Evolutionary conservation across 2,797 vertebrate species (phyloP).

Genomic region (Poeciliopsis gracilis): DNA sequence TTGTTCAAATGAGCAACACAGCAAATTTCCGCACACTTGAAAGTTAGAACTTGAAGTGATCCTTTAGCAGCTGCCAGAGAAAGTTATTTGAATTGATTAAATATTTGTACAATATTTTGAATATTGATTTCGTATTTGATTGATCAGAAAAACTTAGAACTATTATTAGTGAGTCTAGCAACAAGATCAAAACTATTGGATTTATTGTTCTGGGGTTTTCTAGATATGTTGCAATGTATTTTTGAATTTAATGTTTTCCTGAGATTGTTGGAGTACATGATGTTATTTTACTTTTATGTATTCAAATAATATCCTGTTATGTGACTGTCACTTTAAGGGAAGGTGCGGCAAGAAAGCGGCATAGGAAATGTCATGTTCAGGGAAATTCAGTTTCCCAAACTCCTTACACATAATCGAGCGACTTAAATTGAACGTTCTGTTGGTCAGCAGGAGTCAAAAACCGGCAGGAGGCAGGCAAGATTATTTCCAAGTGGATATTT

Average conservation of each 20-base stretch:
- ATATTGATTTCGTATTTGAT: too few species aligned
- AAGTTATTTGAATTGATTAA: neutral
- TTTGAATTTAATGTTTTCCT: neutral
- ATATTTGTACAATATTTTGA: neutral
- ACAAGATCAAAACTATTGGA: too few species aligned
- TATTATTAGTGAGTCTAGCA: too few species aligned
- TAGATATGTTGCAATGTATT: too few species aligned
- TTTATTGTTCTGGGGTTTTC: too few species aligned
- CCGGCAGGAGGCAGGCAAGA: neutral
- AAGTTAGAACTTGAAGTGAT: neutral
- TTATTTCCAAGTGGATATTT: neutral
- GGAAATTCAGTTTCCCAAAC: neutral
- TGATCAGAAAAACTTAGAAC: too few species aligned
- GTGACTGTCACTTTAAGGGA: neutral
- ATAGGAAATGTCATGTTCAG: neutral
- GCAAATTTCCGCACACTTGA: neutral
- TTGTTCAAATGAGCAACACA: neutral
- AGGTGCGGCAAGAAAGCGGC: neutral
- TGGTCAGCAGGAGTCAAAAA: neutral
- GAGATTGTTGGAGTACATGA: neutral
- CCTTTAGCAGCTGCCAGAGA: neutral
- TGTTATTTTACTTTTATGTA: neutral
- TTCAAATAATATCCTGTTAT: neutral
- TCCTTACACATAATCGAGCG: neutral
- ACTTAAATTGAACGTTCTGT: neutral